These are phyloP conservation scores for Dasypolia templi DNA, from an alignment of 2,888 invertebrate species.

Conservation along the genomic window DNA sequence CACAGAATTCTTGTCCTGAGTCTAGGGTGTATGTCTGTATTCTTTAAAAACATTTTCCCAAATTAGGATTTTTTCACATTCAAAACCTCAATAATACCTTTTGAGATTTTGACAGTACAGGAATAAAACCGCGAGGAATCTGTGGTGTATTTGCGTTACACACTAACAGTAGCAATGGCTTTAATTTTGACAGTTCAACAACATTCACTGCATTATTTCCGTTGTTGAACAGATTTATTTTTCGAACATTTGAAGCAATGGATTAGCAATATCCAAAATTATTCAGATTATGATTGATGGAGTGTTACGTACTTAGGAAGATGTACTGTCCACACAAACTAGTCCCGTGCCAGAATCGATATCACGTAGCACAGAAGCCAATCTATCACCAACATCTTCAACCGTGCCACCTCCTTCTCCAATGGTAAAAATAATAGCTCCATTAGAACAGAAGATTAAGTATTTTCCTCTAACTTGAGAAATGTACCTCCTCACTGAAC, in stretches of 20 bases:
- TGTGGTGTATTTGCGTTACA: no score
- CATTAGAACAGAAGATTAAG: conserved; percentile 39
- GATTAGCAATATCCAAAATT: no score
- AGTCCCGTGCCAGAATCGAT: neutral
- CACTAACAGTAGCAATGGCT: no score
- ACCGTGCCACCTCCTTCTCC: neutral
- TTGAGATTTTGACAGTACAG: no score
- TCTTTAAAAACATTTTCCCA: neutral
- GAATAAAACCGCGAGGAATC: no score
- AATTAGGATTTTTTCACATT: neutral
- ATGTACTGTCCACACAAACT: neutral
- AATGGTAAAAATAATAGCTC: conserved; percentile 41
- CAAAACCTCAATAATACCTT: no score
- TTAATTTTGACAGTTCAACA: no score
- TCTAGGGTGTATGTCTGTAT: neutral
- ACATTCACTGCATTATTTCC: no score
- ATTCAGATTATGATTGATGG: no score
- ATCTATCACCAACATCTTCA: conserved; percentile 11
- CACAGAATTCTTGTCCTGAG: neutral
- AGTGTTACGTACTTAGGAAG: no score
- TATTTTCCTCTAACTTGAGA: conserved; percentile 30
- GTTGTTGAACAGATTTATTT: no score
- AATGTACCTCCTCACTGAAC: conserved; percentile 17
- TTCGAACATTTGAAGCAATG: no score
- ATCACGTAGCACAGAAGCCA: neutral